These are phyloP conservation scores for Adelosebastes latens DNA, from an alignment of 2,797 vertebrate species.

Conservation along the genomic window DNA sequence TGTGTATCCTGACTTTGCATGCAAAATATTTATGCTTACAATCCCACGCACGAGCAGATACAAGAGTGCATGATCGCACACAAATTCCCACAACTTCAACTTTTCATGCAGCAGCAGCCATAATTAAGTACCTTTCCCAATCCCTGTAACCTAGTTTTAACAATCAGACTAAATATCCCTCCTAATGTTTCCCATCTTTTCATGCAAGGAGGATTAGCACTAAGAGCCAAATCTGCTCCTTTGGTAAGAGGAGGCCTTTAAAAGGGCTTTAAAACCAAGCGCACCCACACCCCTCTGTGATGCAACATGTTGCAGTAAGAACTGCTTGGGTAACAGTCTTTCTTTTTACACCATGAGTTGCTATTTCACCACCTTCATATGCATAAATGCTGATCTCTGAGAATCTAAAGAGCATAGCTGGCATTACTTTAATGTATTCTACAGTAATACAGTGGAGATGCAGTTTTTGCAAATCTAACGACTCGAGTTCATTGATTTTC, in stretches of 20 bases:
- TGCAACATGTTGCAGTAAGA: conserved; percentile 80
- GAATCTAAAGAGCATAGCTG: conserved; percentile 71
- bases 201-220: conserved; percentile 74
- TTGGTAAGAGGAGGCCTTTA: conserved; percentile 74
- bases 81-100: conserved; percentile 20
- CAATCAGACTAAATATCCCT: conserved; percentile 72
- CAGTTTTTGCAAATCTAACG: conserved; percentile 66
- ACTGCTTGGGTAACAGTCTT: conserved; percentile 72
- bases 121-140: conserved; percentile 61
- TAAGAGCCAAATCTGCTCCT: conserved; percentile 73
- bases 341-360: conserved; percentile 74
- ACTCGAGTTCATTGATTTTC: conserved; percentile 62
- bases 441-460: conserved; percentile 69
- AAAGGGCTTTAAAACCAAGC: conserved; percentile 67
- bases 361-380: conserved; percentile 76
- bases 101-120: conserved; percentile 56
- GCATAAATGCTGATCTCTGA: conserved; percentile 77
- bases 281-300: conserved; percentile 78
- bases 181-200: conserved; percentile 74
- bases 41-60: neutral
- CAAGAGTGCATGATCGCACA: neutral
- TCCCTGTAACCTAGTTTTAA: conserved; percentile 73
- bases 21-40: neutral
- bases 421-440: conserved; percentile 71
- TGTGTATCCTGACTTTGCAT: conserved; percentile 4